Base-by-base conservation (phyloP, 2,113 vertebrate genomes). In the Lontra canadensis region DNA sequence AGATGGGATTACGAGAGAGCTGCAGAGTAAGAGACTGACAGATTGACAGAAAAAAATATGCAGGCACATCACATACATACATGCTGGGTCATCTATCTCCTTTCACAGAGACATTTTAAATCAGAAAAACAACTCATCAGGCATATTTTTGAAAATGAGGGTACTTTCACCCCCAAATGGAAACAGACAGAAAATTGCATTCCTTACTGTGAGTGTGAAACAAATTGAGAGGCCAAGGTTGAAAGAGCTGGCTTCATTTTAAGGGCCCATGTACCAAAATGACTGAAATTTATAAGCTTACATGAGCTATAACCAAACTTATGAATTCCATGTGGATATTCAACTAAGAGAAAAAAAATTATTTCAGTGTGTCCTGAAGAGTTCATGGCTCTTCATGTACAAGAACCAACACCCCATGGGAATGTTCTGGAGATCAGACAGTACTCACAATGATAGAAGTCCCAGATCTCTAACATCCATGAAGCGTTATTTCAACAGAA, bases 71-170 rank as follows among this genome's bases (percentile, higher is more conserved):
- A 10, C 34, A 90, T 31, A 57, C 39, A 36, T 25, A 55, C 12
- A 13, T 21, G n/a, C 79, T 34, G 23, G 65, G n/a, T 34, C 87
- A 91, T 55, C 82, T 69, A 74, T 52, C n/a, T 95, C 93, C 85
- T 96, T 95, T 79, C 91, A 81, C 49, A 49, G 94, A 93, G 49
- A 79, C 81, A 83, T 97, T 76, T 88, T n/a, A 86, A 93, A 81
- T 36, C 44, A 89, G 47, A 63, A 52, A 91, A 90, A 61, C 29
- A 94, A 85, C 39, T 73, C 81, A 94, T 65, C 65, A 94, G 44
- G 61, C 49, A 63, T n/a, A 95, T n/a, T 94, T 96, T 93, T 92
- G 34, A 95, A 97, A 88, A 90, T 21, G 57, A 96, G 71, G 81
- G 4, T 59, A 83, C 91, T 90, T 95, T 81, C 49, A 96, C 34